These are phyloP conservation scores for Patella vulgata DNA, from an alignment of 1,140 invertebrate species.

Conservation along the genomic window DNA sequence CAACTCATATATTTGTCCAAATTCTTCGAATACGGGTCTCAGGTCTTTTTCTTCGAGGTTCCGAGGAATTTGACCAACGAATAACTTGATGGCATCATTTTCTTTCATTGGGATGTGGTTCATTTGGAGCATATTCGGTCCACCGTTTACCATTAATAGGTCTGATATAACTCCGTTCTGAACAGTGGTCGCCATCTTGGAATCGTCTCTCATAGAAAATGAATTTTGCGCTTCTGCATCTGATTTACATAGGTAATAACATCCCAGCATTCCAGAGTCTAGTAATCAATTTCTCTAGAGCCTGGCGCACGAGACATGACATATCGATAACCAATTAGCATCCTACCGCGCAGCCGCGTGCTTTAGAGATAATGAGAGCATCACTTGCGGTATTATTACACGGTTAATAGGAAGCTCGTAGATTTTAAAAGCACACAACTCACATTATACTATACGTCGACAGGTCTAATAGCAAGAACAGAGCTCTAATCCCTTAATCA, in stretches of 20 bases:
- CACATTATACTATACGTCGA: no score
- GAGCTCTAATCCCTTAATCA: no score
- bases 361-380: no score
- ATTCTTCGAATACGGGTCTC: slow-evolving; percentile 90
- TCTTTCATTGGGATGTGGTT: slow-evolving; percentile 64
- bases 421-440: no score
- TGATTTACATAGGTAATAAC: slow-evolving; percentile 5
- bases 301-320: neutral
- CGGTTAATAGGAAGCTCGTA: no score
- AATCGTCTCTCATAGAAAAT: neutral
- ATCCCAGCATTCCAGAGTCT: slow-evolving; percentile 4
- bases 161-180: slow-evolving; percentile 7
- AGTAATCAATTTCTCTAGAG: neutral
- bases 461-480: no score
- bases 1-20: slow-evolving; percentile 93
- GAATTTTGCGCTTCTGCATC: slow-evolving; percentile 6
- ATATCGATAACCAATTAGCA: no score
- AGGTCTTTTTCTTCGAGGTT: slow-evolving; percentile 90
- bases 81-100: slow-evolving; percentile 81
- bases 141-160: neutral
- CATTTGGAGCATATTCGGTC: slow-evolving; percentile 9
- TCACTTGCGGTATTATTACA: no score
- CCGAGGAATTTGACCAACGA: slow-evolving; percentile 92
- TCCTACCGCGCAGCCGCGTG: no score
- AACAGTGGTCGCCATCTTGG: neutral